phyloP scores from a whole-genome alignment of 2,113 vertebrate species.

The Periophthalmodon schlosseri region DNA sequence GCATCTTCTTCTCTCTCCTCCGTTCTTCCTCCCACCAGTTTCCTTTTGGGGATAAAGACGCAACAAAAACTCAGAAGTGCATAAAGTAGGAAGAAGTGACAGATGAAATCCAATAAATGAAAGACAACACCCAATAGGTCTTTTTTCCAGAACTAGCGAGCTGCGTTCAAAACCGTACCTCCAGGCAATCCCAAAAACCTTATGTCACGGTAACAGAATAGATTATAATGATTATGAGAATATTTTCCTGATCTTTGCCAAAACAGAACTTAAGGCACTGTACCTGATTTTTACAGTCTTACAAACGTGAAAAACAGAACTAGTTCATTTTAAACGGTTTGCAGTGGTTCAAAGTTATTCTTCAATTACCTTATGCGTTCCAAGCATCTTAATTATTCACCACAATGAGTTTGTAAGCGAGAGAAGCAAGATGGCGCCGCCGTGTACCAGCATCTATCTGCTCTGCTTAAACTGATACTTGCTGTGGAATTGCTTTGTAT shows the following conservation, averaged over 20 bases:
- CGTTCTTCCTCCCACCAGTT: conserved; percentile 25
- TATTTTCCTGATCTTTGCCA: conserved; percentile 1
- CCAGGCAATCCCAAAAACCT: conserved; percentile 32
- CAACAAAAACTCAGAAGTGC: conserved; percentile 42
- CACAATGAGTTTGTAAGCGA: too few relatives aligned
- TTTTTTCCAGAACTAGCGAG: conserved; percentile 12
- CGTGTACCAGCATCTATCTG: too few relatives aligned
- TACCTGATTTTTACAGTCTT: too few relatives aligned
- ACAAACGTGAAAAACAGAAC: too few relatives aligned
- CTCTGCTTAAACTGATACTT: too few relatives aligned
- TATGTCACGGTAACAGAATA: conserved; percentile 42
- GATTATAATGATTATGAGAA: conserved; percentile 28
- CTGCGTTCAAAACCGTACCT: conserved; percentile 52
- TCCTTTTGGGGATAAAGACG: conserved; percentile 29
- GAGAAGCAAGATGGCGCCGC: too few relatives aligned
- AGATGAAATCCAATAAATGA: conserved; percentile 63
- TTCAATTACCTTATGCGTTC: too few relatives aligned
- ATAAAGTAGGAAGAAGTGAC: conserved; percentile 46
- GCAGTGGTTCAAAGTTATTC: too few relatives aligned
- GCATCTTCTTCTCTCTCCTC: neutral
- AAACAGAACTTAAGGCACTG: neutral
- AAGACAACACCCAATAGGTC: conserved; percentile 42
- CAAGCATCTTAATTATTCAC: too few relatives aligned
- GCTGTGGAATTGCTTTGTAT: too few relatives aligned
- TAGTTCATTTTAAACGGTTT: too few relatives aligned